Evolutionary conservation across 2,888 invertebrate species (phyloP), one percentile per base, ranked within the genome.

Genomic region (Andrena trimmerana): DNA sequence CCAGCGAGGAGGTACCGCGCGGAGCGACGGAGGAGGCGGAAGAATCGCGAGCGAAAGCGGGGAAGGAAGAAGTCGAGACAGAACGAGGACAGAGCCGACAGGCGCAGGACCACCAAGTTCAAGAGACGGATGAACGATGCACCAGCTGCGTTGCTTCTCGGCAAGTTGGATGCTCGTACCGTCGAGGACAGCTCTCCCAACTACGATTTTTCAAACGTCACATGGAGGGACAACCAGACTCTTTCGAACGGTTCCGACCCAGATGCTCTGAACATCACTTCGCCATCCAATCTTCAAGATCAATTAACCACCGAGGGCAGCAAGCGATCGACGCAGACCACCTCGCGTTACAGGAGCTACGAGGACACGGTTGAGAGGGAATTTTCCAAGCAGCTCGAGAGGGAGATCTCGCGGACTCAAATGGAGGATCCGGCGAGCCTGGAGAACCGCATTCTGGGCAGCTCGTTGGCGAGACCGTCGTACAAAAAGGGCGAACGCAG

Each of bases 341-440:
- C 81, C 54, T 52, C 75, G 3, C 84, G 84, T 27, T 79, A 66
- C 24, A 75, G 71, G 4, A 65, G 42, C 8, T 85, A 86, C 36
- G 67, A 74, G 68, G 90, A 88, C 66, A 92, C 91, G 42, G 89
- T 92, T 4, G 92, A 92, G 72, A 88, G 90, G 27, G 91, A 92
- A 31, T 90, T 93, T 48, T 92, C 92, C 2, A 91, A 89, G 29
- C 91, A 92, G 74, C 80, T 92, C 27, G 91, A 92, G 63, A 90
- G 87, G 54, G 92, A 92, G 80, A 91, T 92, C 70, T 85, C 88
- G 13, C 86, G 89, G 77, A 88, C 89, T 6, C 84, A 85, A 24
- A 73, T 86, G 65, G 85, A 87, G 60, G 86, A 86, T 6, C 63
- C 80, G 0, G 81, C 86, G 2, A 85, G 84, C 13, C 29, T 88